Percentiles rank a stretch among this genome's conserved stretches.
Conservation (phyloP, 2,113 vertebrate genomes). For the Ceuthmochares aereus region DNA sequence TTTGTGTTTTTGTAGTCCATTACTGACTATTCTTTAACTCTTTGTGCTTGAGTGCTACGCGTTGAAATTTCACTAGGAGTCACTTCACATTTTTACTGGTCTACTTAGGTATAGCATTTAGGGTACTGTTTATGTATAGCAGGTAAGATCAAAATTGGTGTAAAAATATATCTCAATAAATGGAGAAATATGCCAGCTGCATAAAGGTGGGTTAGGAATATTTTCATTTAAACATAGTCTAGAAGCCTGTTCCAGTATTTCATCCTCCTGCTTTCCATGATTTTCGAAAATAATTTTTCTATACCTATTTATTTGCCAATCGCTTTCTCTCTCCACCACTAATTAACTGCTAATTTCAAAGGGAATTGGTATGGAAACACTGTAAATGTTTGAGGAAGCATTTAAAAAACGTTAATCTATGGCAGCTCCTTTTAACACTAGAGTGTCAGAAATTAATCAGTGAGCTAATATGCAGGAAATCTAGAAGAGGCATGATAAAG, state of each 20-base stretch:
- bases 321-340: rapidly evolving
- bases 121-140: not conserved
- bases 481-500: not conserved
- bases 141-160: not conserved
- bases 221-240: not conserved
- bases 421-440: not conserved
- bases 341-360: not conserved
- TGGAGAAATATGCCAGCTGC: not conserved
- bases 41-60: not conserved
- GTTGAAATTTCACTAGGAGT: not conserved
- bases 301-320: not conserved
- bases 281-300: not conserved
- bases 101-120: not conserved
- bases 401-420: not conserved
- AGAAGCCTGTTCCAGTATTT: not conserved
- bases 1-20: not conserved
- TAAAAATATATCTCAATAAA: not conserved
- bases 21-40: not conserved
- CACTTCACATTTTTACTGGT: not conserved
- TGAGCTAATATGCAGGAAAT: not conserved
- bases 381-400: not conserved
- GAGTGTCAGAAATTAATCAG: not conserved
- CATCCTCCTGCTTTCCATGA: not conserved
- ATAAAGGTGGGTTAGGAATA: not conserved
- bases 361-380: not conserved